Conservation (phyloP, 2,113 vertebrate species). For the Nothobranchius kuhntae region DNA sequence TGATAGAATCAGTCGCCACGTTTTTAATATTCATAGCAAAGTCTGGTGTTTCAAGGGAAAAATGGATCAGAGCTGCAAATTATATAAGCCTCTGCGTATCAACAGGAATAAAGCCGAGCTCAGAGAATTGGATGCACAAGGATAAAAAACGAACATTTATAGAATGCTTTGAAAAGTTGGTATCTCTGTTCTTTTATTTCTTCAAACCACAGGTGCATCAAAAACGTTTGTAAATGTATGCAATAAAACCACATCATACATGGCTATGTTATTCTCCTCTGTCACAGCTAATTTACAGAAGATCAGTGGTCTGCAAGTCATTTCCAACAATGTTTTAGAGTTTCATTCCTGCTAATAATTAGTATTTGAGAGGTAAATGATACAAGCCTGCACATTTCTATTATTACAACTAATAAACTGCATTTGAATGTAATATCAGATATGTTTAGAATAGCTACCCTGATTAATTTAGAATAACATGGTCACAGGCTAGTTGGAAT, state of each 20-base stretch:
- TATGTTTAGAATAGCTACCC: neutral
- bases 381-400: neutral
- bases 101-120: conserved; percentile 30
- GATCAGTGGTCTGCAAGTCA: neutral
- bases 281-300: neutral
- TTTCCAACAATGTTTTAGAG: conserved; percentile 9
- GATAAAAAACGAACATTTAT: neutral
- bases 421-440: neutral
- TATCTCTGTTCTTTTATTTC: no score
- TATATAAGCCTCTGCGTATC: conserved; percentile 42
- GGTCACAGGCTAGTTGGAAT: conserved; percentile 17
- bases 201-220: no score
- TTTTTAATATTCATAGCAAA: conserved; percentile 20
- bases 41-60: conserved; percentile 9
- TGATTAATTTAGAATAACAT: conserved; percentile 8
- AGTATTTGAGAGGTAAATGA: neutral
- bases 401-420: neutral
- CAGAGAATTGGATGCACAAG: neutral
- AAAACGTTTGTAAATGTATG: no score
- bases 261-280: no score
- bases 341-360: neutral
- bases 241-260: no score
- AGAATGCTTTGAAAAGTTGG: no score
- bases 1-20: conserved; percentile 1
- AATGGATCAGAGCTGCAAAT: conserved; percentile 17